A percentile compares a stretch with the other conserved stretches of the same genome.
phyloP scores from a whole-genome alignment of 2,113 vertebrate species.

The Galemys pyrenaicus region DNA sequence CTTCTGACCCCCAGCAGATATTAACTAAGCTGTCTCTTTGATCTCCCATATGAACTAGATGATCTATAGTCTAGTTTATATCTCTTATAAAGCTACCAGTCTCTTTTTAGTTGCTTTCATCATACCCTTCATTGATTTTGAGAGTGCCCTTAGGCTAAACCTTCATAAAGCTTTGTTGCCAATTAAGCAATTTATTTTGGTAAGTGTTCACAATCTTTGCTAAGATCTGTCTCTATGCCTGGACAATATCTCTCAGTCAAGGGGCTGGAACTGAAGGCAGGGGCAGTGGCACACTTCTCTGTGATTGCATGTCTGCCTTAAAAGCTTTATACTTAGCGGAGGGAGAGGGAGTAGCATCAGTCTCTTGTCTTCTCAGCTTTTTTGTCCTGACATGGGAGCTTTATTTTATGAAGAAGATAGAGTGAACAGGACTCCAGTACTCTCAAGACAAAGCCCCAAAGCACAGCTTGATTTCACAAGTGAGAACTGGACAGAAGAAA shows the following conservation, averaged over 20 bases:
- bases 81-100: neutral
- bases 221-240: neutral
- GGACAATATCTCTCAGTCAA: neutral
- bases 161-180: neutral
- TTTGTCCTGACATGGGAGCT: neutral
- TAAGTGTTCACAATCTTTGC: neutral
- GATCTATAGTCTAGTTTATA: neutral
- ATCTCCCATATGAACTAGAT: neutral
- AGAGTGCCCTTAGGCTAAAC: neutral
- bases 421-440: neutral
- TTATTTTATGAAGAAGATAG: neutral
- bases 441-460: neutral
- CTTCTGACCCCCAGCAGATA: neutral
- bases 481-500: neutral
- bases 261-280: neutral
- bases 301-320: neutral
- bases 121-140: neutral
- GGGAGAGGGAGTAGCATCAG: rapidly evolving
- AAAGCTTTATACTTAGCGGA: neutral
- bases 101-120: neutral
- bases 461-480: neutral
- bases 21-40: neutral
- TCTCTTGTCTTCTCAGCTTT: neutral
- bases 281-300: neutral
- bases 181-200: neutral